phyloP scores from a whole-genome alignment of 2,113 vertebrate genomes.

The Mystacornis crossleyi region DNA sequence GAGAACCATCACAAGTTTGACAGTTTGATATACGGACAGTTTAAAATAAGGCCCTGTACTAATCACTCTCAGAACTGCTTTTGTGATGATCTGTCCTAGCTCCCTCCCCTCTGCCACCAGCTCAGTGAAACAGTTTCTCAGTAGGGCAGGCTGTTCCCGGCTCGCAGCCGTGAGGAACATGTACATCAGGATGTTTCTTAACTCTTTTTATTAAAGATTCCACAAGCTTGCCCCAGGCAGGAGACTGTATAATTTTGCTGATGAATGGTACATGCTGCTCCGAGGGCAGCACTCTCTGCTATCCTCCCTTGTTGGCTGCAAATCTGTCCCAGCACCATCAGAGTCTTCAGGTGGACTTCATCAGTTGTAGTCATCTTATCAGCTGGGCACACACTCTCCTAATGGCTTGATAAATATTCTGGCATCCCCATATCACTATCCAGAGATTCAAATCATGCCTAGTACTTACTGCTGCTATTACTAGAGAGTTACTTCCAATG shows the following conservation, averaged over 20 bases:
- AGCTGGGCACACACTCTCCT: constrained; percentile 74
- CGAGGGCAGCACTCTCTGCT: constrained; percentile 45
- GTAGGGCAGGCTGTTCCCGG: background rate
- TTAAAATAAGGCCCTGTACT: constrained; percentile 26
- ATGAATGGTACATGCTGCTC: background rate
- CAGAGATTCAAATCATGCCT: constrained; percentile 77
- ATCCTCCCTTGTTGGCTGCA: constrained; percentile 26
- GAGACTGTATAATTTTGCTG: constrained; percentile 61
- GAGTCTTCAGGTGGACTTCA: constrained; percentile 71
- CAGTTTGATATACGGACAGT: background rate
- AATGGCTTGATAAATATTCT: constrained; percentile 80
- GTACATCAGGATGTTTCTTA: background rate
- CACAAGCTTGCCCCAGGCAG: constrained; percentile 34
- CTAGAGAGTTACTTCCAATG: constrained; percentile 65
- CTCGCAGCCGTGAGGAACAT: background rate
- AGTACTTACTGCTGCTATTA: constrained; percentile 72
- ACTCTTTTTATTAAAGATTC: constrained; percentile 48
- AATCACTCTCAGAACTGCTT: background rate
- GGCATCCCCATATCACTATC: constrained; percentile 66
- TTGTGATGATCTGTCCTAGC: background rate
- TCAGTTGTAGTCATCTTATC: constrained; percentile 79
- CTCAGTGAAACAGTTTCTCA: background rate
- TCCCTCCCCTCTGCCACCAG: background rate
- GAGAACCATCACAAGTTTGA: background rate
- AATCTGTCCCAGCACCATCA: constrained; percentile 63